These are phyloP conservation scores for Stichodactyla helianthus DNA, from an alignment of 64 coral and sea anemone genomes.

Conservation along the genomic window DNA sequence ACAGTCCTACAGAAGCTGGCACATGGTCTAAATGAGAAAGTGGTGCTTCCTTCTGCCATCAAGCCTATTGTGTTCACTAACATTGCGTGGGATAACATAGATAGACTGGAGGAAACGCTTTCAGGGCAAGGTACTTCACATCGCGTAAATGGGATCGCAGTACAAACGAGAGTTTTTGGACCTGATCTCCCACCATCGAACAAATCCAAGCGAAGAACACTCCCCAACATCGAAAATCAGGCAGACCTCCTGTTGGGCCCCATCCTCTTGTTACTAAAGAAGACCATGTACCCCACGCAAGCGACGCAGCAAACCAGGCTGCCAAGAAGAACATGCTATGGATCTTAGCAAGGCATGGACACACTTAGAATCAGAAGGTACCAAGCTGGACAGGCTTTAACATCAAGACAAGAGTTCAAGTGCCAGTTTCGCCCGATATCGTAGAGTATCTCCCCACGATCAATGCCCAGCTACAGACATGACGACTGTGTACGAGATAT, in stretches of 20 bases:
- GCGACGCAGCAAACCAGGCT: constrained; percentile 28
- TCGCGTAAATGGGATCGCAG: too few relatives aligned
- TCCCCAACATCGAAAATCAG: constrained; percentile 13
- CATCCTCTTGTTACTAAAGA: constrained; percentile 37
- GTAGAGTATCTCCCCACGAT: constrained; percentile 27
- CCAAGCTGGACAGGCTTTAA: constrained; percentile 66
- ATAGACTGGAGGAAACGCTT: constrained; percentile 35
- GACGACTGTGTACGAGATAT: constrained; percentile 20
- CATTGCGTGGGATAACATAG: constrained; percentile 41
- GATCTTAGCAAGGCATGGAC: constrained; percentile 35
- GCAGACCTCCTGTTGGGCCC: constrained; percentile 39
- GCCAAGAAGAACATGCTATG: constrained; percentile 40
- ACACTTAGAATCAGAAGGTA: constrained; percentile 34
- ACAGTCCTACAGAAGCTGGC: constrained; percentile 44
- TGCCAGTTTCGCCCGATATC: constrained; percentile 14
- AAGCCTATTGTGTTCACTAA: constrained; percentile 45
- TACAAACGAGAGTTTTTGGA: constrained; percentile 54
- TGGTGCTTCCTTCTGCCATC: constrained; percentile 35
- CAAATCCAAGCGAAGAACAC: constrained; percentile 35
- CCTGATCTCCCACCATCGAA: constrained; percentile 49
- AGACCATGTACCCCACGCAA: constrained; percentile 23
- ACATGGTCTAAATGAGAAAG: constrained; percentile 17
- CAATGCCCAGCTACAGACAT: constrained; percentile 36
- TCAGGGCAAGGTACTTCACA: constrained; percentile 27
- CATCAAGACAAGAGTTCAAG: constrained; percentile 61